Base-by-base conservation (phyloP, 2,888 invertebrate species). In the Ellobium chinense region DNA sequence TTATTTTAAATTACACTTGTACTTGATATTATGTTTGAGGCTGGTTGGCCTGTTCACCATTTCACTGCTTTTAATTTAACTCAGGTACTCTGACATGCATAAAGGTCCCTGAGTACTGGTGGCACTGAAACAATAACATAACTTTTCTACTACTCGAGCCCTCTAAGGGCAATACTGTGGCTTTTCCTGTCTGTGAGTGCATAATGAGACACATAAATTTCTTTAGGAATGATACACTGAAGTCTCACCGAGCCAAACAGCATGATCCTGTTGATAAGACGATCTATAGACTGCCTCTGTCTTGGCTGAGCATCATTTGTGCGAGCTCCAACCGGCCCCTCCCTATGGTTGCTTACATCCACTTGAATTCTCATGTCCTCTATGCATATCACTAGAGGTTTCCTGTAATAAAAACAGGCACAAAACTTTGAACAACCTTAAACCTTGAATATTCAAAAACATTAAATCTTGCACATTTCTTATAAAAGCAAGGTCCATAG, bases 281-380 rank as follows among this genome's bases (percentile, higher is more conserved):
- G 58, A 29, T 65, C 18, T 4, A 78, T 37, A 4, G 70, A 36
- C 34, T 72, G 78, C 18, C 39, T 46, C 27, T 72, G 46, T 60
- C 24, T 2, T 14, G 36, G 37, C 29, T 36, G 65, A 37, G n/a
- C 74, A 63, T 18, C 29, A 12, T 9, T 7, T 36, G 73, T 60
- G 34, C 66, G 34, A 62, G 68, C 34, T 29, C 39, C 73, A 29
- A 29, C 31, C 62, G 69, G 65, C 34, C 68, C 54, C 29, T 81
- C 82, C 54, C 74, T 56, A 24, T 78, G 80, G 31, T 74, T 78
- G 9, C 82, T 80, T 7, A 86, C 85, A 72, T 87, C 86, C 18
- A 87, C 88, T 77, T 92, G 92, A 2, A 92, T 85, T n/a, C 92
- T 86, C 18, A 92, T 87, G 83, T 92, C 92, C 21, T 87, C 88